These are phyloP conservation scores for Eleutherodactylus coqui DNA, from an alignment of 2,797 vertebrate species.

Conservation along the genomic window DNA sequence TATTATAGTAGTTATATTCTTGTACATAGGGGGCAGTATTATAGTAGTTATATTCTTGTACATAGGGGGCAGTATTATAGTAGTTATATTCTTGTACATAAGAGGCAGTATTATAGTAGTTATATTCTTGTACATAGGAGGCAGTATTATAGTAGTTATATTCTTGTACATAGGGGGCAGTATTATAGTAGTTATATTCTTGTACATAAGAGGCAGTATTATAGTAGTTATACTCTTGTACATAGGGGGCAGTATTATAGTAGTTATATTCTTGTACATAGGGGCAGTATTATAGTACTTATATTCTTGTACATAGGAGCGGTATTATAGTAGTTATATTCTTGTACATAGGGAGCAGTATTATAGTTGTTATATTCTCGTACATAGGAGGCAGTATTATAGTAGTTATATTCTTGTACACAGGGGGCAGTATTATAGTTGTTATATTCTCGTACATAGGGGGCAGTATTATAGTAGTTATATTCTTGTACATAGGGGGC, in stretches of 20 bases:
- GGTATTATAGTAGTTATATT: slow-evolving; percentile 7
- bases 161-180: background rate
- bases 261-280: background rate
- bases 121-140: background rate
- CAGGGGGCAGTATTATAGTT: background rate
- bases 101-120: background rate
- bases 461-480: slow-evolving; percentile 1
- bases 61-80: no score
- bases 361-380: background rate
- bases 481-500: background rate
- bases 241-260: background rate
- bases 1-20: no score
- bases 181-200: slow-evolving; percentile 19
- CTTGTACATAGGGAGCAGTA: background rate
- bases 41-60: no score
- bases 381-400: slow-evolving; percentile 3
- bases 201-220: background rate
- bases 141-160: background rate
- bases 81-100: background rate
- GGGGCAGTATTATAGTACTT: background rate
- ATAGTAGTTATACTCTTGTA: slow-evolving; percentile 16
- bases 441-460: background rate
- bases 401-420: slow-evolving; percentile 13
- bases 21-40: no score
- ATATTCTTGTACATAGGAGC: background rate